Evolutionary conservation across 2,888 invertebrate species (phyloP), one percentile per base, ranked within the genome.

Genomic region (Coelogynopora nodosa): DNA sequence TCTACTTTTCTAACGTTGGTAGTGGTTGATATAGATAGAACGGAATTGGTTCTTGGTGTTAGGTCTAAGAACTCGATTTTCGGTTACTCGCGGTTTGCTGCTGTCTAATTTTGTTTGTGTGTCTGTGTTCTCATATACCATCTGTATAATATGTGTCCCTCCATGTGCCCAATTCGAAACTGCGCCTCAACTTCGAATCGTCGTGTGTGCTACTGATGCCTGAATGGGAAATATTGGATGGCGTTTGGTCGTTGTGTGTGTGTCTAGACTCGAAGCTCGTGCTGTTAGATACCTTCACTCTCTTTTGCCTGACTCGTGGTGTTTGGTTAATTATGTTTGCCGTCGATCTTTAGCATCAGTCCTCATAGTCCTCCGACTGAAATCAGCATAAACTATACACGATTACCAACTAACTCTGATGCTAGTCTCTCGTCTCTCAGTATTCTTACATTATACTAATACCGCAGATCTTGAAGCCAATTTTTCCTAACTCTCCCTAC

Each of bases 11-110:
- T 49, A 5, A 13, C 49, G 49, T 13, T 49, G 49, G 49, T 49
- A 18, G 49, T 49, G 49, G 18, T 18, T 49, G 49, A 49, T n/a
- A n/a, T n/a, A n/a, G n/a, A n/a, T 74, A 13, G 10, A 26, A 13
- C 23, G 23, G 23, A 74, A 74, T 74, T 74, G 74, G 74, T 74
- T 74, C 27, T 74, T 74, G 74, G 74, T 74, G 74, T 74, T 74
- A 23, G 74, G 74, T 74, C 74, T 74, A 74, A 74, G 74, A 74
- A 74, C 74, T 74, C 74, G 74, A 74, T 74, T 74, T 74, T 74
- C 74, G 27, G 74, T 74, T 74, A 74, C 74, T 74, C 74, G 5
- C 5, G 74, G 5, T 74, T 74, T 74, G 5, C 74, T 23, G 23
- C 74, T 74, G 74, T 23, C 27, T 74, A 74, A 74, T 74, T 74